Percentiles rank a stretch among this genome's conserved stretches.
Evolutionary conservation across 1,140 invertebrate species (phyloP).

Genomic region (Lamellibrachia luymesi): DNA sequence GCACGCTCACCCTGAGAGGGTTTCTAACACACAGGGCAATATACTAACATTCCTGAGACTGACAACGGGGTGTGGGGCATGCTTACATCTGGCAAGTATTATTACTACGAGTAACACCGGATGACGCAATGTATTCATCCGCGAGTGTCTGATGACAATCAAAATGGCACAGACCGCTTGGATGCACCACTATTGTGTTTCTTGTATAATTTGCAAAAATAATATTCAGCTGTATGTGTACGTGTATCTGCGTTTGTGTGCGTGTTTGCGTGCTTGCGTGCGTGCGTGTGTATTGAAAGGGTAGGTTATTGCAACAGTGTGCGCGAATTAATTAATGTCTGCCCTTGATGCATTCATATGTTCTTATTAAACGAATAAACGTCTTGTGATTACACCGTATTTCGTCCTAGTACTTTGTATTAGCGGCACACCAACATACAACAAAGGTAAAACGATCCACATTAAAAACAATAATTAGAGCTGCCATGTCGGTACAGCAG

Average conservation of each 20-base stretch:
- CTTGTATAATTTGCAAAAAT: neutral
- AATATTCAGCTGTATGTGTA: neutral
- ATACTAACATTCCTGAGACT: neutral
- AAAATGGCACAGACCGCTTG: neutral
- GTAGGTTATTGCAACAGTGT: neutral
- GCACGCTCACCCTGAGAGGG: neutral
- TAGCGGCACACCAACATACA: too few species aligned
- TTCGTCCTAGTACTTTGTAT: too few species aligned
- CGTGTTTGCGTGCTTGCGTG: neutral
- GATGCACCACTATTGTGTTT: neutral
- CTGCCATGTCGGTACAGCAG: too few species aligned
- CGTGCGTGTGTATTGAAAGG: neutral
- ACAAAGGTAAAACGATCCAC: too few species aligned
- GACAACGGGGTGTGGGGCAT: neutral
- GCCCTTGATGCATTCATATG: neutral
- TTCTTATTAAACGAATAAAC: neutral
- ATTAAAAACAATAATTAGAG: too few species aligned
- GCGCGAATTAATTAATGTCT: neutral
- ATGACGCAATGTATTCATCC: neutral
- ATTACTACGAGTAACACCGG: neutral
- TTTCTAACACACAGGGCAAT: neutral
- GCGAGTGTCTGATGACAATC: neutral
- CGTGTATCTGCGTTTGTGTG: neutral
- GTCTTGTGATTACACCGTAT: neutral
- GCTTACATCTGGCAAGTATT: neutral